phyloP scores from a whole-genome alignment of 2,113 vertebrate genomes.

The Chelonoidis abingdonii region DNA sequence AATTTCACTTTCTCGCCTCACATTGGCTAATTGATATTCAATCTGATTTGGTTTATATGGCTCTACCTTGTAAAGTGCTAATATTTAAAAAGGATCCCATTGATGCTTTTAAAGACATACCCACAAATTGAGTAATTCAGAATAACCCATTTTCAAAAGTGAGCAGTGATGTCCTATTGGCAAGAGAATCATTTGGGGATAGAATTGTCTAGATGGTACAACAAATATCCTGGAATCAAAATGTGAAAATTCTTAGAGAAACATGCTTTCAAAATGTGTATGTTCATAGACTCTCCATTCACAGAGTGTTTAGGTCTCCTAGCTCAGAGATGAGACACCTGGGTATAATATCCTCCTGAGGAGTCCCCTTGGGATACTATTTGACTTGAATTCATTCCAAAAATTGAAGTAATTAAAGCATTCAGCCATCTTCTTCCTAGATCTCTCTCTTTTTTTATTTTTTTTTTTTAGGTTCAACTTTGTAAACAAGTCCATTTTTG shows the following conservation, averaged over 20 bases:
- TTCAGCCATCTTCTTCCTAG: not conserved
- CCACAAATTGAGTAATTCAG: not conserved
- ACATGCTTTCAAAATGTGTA: not conserved
- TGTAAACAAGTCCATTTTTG: not conserved
- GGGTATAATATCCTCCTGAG: not conserved
- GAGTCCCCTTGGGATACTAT: not conserved
- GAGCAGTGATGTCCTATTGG: not conserved
- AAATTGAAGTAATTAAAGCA: not conserved
- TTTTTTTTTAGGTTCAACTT: not conserved
- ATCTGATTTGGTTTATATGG: not conserved
- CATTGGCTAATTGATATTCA: not conserved
- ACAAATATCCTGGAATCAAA: not conserved
- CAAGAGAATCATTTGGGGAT: not conserved
- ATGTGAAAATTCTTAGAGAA: not conserved
- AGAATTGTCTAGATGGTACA: not conserved
- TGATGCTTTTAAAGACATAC: not conserved
- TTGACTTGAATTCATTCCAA: not conserved
- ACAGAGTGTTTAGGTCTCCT: not conserved
- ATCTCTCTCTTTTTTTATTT: not conserved
- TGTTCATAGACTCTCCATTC: not conserved
- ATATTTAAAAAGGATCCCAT: not conserved
- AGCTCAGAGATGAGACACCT: not conserved
- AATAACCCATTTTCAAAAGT: not conserved
- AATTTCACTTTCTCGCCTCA: not conserved
- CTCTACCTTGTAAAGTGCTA: not conserved